Conservation (phyloP, 2,113 vertebrate species). For the Brachyhypopomus gauderio region DNA sequence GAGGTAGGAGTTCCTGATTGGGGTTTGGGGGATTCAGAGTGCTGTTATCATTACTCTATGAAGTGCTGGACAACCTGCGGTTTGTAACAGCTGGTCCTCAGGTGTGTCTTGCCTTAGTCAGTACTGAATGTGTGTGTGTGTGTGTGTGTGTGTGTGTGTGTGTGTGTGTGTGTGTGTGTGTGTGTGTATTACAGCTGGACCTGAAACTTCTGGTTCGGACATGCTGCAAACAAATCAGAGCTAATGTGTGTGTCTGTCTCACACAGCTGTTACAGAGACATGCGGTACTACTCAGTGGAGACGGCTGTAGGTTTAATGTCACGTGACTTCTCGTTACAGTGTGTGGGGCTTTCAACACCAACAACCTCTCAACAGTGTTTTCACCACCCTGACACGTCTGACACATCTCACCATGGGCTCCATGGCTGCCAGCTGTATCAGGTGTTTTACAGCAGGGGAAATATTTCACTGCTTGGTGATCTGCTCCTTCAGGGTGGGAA, state of each 20-base stretch:
- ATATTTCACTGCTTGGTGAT: not conserved
- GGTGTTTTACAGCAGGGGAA: not conserved
- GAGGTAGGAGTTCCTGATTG: too few relatives aligned
- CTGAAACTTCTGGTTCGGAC: not conserved
- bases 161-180: not conserved
- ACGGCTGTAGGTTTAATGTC: not conserved
- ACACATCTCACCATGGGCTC: not conserved
- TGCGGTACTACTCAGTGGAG: not conserved
- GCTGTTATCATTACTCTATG: too few relatives aligned
- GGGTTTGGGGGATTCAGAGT: too few relatives aligned
- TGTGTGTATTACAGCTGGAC: not conserved
- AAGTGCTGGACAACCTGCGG: too few relatives aligned
- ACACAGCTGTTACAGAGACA: not conserved
- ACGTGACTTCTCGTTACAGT: too few relatives aligned
- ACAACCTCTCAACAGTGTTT: not conserved
- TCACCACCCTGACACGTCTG: not conserved
- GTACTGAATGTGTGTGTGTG: not conserved
- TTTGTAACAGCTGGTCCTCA: too few relatives aligned
- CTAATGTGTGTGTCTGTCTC: not conserved
- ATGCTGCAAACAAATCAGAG: constrained; percentile 4
- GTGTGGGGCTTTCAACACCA: not conserved
- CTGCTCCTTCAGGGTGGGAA: constrained; percentile 2
- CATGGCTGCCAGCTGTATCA: not conserved
- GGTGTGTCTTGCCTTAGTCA: not conserved
- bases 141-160: not conserved